Conservation (phyloP, 2,797 vertebrate genomes). For the Parambassis ranga region DNA sequence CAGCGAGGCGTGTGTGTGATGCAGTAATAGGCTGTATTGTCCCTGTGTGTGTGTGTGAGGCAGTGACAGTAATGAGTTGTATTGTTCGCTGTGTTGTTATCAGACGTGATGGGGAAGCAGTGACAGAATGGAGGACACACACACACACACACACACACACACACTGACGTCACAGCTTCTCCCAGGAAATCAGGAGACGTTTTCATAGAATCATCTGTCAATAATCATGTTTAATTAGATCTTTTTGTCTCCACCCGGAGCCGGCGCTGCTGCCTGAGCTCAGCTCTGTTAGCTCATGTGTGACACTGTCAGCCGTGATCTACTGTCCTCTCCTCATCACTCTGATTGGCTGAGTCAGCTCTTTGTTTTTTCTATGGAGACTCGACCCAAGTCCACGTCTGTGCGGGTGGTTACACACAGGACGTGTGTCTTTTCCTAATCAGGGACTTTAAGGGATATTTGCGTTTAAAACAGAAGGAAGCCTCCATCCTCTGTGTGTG, state of each 20-base stretch:
- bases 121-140: background rate
- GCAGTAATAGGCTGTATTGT: slow-evolving; percentile 25
- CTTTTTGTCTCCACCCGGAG: background rate
- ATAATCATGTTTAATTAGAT: no score
- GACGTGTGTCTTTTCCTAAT: no score
- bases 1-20: background rate
- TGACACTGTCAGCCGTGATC: slow-evolving; percentile 25
- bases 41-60: background rate
- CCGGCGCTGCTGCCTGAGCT: no score
- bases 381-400: background rate
- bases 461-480: no score
- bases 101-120: slow-evolving; percentile 23
- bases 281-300: no score
- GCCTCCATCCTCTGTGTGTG: no score
- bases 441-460: no score
- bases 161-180: slow-evolving; percentile 3
- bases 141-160: background rate
- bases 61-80: slow-evolving; percentile 45
- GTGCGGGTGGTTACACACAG: background rate
- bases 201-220: no score
- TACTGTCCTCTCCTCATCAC: background rate
- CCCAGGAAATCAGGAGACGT: no score
- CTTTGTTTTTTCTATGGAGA: slow-evolving; percentile 5
- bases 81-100: slow-evolving; percentile 44
- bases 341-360: slow-evolving; percentile 17